Percentiles rank a stretch among this genome's conserved stretches.
These are phyloP conservation scores for Siniperca obscura DNA, from an alignment of 2,797 vertebrate genomes.

Conservation along the genomic window DNA sequence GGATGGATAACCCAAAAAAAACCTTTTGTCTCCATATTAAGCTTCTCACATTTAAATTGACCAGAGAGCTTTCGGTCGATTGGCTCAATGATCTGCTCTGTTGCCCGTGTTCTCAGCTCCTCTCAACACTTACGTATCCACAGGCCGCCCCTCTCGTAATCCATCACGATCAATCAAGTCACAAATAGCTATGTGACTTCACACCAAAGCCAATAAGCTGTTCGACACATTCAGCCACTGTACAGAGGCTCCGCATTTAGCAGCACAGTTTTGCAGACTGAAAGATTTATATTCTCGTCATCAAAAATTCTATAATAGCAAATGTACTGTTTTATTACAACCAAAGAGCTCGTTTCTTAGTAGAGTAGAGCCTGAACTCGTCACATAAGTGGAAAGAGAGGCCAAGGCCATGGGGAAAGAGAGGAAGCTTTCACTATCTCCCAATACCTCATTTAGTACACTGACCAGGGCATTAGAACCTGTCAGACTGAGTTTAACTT, in stretches of 20 bases:
- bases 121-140: constrained; percentile 70
- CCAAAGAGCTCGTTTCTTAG: constrained; percentile 3
- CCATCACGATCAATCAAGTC: constrained; percentile 76
- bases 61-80: constrained; percentile 60
- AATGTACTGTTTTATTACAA: background rate
- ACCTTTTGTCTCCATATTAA: constrained; percentile 57
- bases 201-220: constrained; percentile 55
- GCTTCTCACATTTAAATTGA: constrained; percentile 70
- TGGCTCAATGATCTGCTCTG: constrained; percentile 77
- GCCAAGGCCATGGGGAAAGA: constrained; percentile 33
- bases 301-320: background rate
- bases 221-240: constrained; percentile 25
- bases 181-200: constrained; percentile 65
- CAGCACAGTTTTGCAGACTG: background rate
- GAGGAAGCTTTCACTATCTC: constrained; percentile 51
- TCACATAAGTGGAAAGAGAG: constrained; percentile 24
- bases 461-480: constrained; percentile 72
- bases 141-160: constrained; percentile 61
- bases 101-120: constrained; percentile 64
- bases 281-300: background rate
- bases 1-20: constrained; percentile 14
- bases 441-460: constrained; percentile 67
- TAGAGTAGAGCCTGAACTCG: constrained; percentile 11
- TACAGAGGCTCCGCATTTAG: background rate
- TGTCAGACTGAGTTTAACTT: constrained; percentile 77